phyloP scores from a whole-genome alignment of 2,797 vertebrate species.

The Paratrypauchen microcephalus region DNA sequence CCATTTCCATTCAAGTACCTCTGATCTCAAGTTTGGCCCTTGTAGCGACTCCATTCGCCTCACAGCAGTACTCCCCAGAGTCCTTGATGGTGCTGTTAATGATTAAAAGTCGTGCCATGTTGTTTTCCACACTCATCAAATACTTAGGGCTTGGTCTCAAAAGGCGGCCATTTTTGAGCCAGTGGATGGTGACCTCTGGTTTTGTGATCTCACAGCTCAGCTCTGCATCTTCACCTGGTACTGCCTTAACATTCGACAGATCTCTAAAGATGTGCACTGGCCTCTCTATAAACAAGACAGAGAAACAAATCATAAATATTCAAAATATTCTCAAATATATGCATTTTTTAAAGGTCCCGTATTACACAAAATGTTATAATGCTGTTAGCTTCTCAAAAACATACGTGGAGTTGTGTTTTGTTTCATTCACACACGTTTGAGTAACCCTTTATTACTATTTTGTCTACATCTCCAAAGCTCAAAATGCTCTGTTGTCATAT shows the following conservation, averaged over 20 bases:
- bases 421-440: too few species aligned
- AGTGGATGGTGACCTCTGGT: conserved; percentile 79
- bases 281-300: conserved; percentile 76
- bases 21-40: conserved; percentile 84
- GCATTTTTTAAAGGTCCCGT: not conserved
- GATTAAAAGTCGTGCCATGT: conserved; percentile 77
- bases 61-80: conserved; percentile 89
- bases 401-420: too few species aligned
- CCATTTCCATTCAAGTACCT: conserved; percentile 69
- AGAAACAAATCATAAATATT: not conserved
- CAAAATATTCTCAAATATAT: not conserved
- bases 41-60: conserved; percentile 80
- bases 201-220: conserved; percentile 90
- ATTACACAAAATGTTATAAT: too few species aligned
- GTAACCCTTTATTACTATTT: too few species aligned
- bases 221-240: conserved; percentile 82
- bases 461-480: too few species aligned
- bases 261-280: conserved; percentile 82
- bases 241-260: conserved; percentile 77
- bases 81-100: conserved; percentile 80
- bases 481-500: too few species aligned
- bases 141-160: conserved; percentile 85
- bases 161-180: conserved; percentile 87
- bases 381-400: too few species aligned
- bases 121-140: conserved; percentile 77